Conservation (phyloP, 2,888 invertebrate genomes). For the Anthrax anthrax region DNA sequence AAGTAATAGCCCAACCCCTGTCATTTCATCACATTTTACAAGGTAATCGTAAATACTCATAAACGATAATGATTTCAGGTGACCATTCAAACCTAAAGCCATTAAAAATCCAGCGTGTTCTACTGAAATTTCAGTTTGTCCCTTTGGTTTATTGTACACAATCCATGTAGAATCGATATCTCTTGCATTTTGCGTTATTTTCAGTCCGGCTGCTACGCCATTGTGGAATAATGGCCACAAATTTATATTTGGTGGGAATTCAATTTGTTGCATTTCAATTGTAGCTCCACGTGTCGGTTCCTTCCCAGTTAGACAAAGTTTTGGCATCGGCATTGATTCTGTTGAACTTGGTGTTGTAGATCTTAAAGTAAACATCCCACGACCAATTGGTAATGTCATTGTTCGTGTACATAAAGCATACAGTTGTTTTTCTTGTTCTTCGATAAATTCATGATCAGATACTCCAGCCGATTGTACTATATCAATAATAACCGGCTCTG, state of each 20-base stretch:
- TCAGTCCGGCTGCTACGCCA: slow-evolving; percentile 80
- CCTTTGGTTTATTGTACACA: slow-evolving; percentile 76
- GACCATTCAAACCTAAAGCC: slow-evolving; percentile 87
- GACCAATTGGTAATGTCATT: slow-evolving; percentile 80
- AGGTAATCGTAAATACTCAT: slow-evolving; percentile 87
- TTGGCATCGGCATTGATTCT: slow-evolving; percentile 66
- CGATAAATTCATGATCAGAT: slow-evolving; percentile 92
- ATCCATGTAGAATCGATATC: slow-evolving; percentile 88
- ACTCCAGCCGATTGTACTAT: slow-evolving; percentile 79
- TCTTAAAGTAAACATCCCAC: slow-evolving; percentile 41
- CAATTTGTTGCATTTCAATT: slow-evolving; percentile 72
- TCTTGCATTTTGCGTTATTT: slow-evolving; percentile 56
- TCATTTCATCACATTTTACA: slow-evolving; percentile 76
- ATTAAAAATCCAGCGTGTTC: slow-evolving; percentile 91
- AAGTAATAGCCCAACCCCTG: slow-evolving; percentile 75
- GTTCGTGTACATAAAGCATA: slow-evolving; percentile 79
- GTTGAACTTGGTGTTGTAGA: slow-evolving; percentile 69
- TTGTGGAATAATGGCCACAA: slow-evolving; percentile 93
- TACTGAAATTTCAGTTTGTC: slow-evolving; percentile 50
- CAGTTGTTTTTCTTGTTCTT: slow-evolving; percentile 84
- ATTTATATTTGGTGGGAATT: slow-evolving; percentile 72
- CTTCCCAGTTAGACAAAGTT: slow-evolving; percentile 70
- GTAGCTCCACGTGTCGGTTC: slow-evolving; percentile 72
- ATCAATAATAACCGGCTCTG: slow-evolving; percentile 73
- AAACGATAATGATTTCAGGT: slow-evolving; percentile 69